Evolutionary conservation across 2,797 vertebrate genomes (phyloP).

Genomic region (Champsocephalus esox): DNA sequence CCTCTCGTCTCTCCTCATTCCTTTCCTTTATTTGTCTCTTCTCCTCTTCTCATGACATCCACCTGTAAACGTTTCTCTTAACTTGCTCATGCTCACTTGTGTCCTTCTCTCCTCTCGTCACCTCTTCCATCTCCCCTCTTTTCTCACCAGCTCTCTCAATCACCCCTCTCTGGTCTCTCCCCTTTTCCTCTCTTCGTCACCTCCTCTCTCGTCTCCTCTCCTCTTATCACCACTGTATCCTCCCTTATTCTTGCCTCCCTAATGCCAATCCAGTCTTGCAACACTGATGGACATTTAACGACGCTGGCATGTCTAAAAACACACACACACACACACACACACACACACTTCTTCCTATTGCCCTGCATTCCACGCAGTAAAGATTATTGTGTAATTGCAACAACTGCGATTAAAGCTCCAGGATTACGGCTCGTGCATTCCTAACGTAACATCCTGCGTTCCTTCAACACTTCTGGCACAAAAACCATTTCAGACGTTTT

Average conservation of each 20-base stretch:
- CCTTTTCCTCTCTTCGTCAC: conserved; percentile 10
- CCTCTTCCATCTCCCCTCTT: background rate
- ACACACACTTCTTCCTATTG: conserved; percentile 29
- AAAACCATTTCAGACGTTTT: conserved; percentile 53
- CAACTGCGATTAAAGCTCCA: conserved; percentile 56
- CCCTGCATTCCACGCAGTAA: conserved; percentile 38
- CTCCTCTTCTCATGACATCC: no score
- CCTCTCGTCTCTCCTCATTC: background rate
- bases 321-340: conserved; percentile 15
- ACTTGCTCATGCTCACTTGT: background rate
- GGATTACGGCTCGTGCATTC: conserved; percentile 64
- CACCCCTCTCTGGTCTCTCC: background rate
- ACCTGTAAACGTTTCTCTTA: background rate
- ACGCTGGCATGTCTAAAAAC: conserved; percentile 25
- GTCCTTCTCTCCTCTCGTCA: background rate
- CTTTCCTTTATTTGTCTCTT: no score
- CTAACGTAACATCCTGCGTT: conserved; percentile 37
- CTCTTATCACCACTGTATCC: conserved; percentile 28
- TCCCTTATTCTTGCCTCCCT: conserved; percentile 13
- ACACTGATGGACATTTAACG: conserved; percentile 37
- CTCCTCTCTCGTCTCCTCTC: conserved; percentile 8
- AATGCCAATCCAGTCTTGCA: conserved; percentile 38
- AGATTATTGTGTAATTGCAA: conserved; percentile 61
- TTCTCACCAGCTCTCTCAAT: conserved; percentile 13
- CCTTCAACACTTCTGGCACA: conserved; percentile 56